Evolutionary conservation across 2,797 vertebrate genomes (phyloP).

Genomic region (Acanthornis magna): DNA sequence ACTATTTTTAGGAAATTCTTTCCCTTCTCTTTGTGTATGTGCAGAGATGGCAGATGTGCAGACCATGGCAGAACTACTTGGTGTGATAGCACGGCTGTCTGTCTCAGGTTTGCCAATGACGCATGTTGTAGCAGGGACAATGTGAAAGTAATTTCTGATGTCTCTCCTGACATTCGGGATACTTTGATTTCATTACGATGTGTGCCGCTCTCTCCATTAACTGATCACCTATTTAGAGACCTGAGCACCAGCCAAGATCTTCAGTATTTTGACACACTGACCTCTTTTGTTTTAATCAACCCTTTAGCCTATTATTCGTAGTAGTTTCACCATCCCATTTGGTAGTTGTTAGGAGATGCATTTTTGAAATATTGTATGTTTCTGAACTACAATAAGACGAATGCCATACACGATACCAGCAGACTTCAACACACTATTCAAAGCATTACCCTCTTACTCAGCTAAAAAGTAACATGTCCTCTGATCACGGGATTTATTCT

Average conservation of each 20-base stretch:
- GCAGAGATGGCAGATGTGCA: too few relatives aligned
- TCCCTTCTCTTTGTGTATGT: neutral
- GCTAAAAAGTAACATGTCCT: neutral
- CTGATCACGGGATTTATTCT: neutral
- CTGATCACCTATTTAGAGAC: neutral
- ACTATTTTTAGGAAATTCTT: neutral
- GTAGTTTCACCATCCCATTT: neutral
- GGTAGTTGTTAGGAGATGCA: neutral
- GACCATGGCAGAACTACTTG: neutral
- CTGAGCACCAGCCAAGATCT: neutral
- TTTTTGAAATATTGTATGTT: neutral
- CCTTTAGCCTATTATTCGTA: neutral
- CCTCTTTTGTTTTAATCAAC: neutral
- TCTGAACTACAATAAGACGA: neutral
- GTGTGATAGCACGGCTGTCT: accelerated
- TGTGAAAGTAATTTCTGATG: neutral
- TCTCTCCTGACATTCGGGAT: neutral
- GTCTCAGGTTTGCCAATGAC: neutral
- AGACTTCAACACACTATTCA: neutral
- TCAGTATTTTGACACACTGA: neutral
- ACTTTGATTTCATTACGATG: neutral
- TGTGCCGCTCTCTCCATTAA: neutral
- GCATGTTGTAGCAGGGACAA: neutral
- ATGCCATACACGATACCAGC: neutral
- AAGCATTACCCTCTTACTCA: neutral